Conservation (phyloP, 2,113 vertebrate genomes). For the Gambusia holbrooki region DNA sequence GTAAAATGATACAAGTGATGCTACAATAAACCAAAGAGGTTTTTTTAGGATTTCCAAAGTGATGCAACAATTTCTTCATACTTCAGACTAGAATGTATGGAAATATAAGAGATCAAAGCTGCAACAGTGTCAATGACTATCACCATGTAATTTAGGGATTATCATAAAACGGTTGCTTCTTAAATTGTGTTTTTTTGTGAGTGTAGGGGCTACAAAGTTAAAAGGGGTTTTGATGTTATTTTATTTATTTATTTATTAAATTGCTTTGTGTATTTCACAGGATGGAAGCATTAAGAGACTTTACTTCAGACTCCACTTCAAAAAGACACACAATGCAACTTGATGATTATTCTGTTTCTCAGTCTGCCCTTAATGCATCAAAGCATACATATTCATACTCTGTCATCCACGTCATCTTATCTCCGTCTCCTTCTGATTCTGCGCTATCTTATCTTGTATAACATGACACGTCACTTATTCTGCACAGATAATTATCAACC, state of each 20-base stretch:
- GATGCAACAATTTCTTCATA: constrained; percentile 57
- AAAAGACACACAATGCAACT: constrained; percentile 24
- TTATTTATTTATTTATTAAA: constrained; percentile 8
- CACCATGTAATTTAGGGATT: not conserved
- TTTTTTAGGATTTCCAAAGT: constrained; percentile 40
- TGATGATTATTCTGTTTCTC: constrained; percentile 14
- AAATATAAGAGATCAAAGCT: constrained; percentile 51
- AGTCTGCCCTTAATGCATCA: constrained; percentile 10
- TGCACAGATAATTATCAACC: constrained; percentile 43
- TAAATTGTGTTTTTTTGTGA: constrained; percentile 10
- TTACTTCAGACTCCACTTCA: constrained; percentile 23
- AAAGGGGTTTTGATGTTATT: constrained; percentile 5
- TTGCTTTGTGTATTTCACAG: constrained; percentile 6
- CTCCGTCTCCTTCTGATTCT: constrained; percentile 14
- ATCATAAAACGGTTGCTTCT: constrained; percentile 6
- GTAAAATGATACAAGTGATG: constrained; percentile 32
- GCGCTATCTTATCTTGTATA: constrained; percentile 35
- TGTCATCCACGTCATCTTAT: constrained; percentile 24
- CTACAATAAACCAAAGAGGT: constrained; percentile 13
- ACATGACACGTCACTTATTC: constrained; percentile 33
- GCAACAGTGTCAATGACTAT: constrained; percentile 13
- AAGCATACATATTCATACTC: constrained; percentile 47
- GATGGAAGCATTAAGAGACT: constrained; percentile 2
- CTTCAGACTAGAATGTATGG: constrained; percentile 26
- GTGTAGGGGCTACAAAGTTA: not conserved